Evolutionary conservation across 2,797 vertebrate genomes (phyloP).

Genomic region (Taenioides sp.): DNA sequence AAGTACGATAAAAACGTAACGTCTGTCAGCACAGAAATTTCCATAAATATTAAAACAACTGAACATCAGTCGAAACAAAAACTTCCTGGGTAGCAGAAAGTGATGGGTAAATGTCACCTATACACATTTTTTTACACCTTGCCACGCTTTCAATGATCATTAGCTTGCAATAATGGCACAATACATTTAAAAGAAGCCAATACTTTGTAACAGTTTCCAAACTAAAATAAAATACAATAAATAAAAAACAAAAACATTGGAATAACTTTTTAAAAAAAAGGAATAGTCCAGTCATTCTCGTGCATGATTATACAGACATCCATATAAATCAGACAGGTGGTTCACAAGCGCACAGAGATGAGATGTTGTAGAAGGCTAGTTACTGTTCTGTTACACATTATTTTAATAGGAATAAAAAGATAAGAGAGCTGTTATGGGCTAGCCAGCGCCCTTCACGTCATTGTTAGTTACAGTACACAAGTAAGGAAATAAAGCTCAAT

Average conservation of each 20-base stretch:
- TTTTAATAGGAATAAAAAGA: conserved; percentile 51
- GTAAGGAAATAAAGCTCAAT: conserved; percentile 38
- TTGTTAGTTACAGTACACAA: conserved; percentile 67
- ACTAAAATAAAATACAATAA: conserved; percentile 55
- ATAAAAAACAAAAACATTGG: conserved; percentile 40
- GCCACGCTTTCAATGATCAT: conserved; percentile 29
- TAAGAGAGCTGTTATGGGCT: conserved; percentile 59
- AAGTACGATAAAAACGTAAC: conserved; percentile 68
- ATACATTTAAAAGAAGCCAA: conserved; percentile 64
- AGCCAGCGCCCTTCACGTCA: conserved; percentile 70
- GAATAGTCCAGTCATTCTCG: conserved; percentile 29
- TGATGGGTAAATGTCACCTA: conserved; percentile 51
- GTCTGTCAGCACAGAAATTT: conserved; percentile 78
- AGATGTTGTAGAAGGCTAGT: conserved; percentile 32
- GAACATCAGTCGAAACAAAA: conserved; percentile 77
- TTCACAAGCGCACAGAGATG: conserved; percentile 18
- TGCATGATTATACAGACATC: conserved; percentile 38
- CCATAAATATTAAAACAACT: conserved; percentile 80
- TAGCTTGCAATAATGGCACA: conserved; percentile 62
- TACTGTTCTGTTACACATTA: conserved; percentile 32
- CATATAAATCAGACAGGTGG: conserved; percentile 24
- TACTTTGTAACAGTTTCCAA: conserved; percentile 42
- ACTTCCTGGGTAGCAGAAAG: conserved; percentile 76
- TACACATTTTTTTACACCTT: conserved; percentile 60
- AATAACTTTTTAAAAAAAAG: conserved; percentile 30